Conservation (phyloP, 2,113 vertebrate genomes). For the Sinocyclocheilus anophthalmus region DNA sequence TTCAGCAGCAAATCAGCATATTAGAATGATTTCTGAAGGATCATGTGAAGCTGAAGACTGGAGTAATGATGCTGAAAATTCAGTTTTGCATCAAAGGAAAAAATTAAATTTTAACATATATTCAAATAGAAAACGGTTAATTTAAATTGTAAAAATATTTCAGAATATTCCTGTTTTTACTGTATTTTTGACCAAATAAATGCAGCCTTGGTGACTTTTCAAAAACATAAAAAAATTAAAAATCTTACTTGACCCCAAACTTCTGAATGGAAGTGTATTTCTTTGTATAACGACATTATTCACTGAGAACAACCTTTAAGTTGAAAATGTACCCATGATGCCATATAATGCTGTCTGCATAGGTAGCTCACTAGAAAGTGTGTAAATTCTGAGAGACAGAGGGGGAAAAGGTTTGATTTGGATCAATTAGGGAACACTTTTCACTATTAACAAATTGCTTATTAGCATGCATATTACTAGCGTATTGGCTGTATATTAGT, state of each 20-base stretch:
- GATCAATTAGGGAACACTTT: background rate
- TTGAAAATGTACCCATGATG: background rate
- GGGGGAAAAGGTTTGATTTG: background rate
- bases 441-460: no score
- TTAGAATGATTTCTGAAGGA: no score
- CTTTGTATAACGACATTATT: background rate
- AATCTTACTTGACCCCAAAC: background rate
- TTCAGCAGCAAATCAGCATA: no score
- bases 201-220: background rate
- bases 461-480: no score
- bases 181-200: background rate
- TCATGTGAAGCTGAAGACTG: no score
- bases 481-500: no score
- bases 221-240: background rate
- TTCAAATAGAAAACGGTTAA: background rate
- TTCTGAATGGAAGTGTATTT: background rate
- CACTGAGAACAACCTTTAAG: background rate
- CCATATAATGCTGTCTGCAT: background rate
- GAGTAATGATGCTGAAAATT: no score
- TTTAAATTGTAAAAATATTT: background rate
- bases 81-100: no score
- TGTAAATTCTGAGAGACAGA: background rate
- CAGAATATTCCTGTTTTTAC: background rate
- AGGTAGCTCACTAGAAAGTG: background rate
- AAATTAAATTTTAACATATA: background rate